Evolutionary conservation across 1,140 invertebrate genomes (phyloP).

Genomic region (Aphelinus certus): DNA sequence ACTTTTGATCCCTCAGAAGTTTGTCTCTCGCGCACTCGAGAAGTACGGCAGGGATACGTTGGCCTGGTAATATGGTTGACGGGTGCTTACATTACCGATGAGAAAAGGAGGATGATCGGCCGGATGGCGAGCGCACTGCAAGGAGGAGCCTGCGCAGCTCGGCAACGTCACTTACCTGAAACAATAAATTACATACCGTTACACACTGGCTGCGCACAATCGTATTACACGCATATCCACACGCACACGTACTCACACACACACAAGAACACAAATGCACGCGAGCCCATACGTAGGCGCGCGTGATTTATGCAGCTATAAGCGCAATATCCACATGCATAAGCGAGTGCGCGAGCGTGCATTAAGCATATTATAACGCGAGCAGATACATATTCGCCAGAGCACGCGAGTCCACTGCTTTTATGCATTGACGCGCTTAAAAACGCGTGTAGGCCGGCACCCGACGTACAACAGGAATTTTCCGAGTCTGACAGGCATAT

Average conservation of each 20-base stretch:
- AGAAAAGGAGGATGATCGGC: slow-evolving; percentile 57
- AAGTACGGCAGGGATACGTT: not conserved
- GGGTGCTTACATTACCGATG: slow-evolving; percentile 61
- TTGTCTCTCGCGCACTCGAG: too few species aligned
- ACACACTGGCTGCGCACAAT: slow-evolving; percentile 41
- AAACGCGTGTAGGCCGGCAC: slow-evolving; percentile 46
- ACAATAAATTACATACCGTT: slow-evolving; percentile 67
- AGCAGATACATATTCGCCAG: slow-evolving; percentile 46
- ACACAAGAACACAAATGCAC: slow-evolving; percentile 4
- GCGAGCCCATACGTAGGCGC: slow-evolving; percentile 45
- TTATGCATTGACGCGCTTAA: slow-evolving; percentile 18
- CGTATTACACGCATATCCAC: not conserved
- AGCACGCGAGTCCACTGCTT: not conserved
- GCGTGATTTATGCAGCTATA: slow-evolving; percentile 55
- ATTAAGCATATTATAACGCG: slow-evolving; percentile 25
- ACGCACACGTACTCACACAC: not conserved
- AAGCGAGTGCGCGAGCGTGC: not conserved
- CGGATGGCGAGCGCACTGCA: slow-evolving; percentile 26
- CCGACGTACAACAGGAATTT: slow-evolving; percentile 48
- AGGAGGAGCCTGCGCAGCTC: slow-evolving; percentile 51
- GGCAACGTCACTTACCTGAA: slow-evolving; percentile 66
- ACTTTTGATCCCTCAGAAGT: not conserved
- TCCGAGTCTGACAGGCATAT: slow-evolving; percentile 42
- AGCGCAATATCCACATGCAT: slow-evolving; percentile 47
- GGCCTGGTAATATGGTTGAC: slow-evolving; percentile 47